These are phyloP conservation scores for Nymphalis io DNA, from an alignment of 1,140 invertebrate genomes.

Conservation along the genomic window DNA sequence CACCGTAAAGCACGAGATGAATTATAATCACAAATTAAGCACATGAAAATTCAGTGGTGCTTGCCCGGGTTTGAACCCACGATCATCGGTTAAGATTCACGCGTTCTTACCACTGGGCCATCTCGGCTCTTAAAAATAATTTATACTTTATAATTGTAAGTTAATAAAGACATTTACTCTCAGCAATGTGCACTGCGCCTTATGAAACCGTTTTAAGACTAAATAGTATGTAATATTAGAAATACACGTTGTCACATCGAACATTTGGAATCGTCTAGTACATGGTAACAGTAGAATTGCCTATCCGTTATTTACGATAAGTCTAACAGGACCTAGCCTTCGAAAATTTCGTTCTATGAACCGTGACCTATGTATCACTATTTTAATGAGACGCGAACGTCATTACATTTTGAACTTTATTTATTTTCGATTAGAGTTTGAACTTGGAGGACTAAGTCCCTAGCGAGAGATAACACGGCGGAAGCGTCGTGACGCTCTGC, in stretches of 20 bases:
- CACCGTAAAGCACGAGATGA: too few relatives aligned
- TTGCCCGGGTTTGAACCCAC: too few relatives aligned
- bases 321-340: slow-evolving; percentile 28
- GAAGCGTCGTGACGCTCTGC: slow-evolving; percentile 94
- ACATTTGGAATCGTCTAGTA: slow-evolving; percentile 24
- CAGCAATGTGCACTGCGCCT: slow-evolving; percentile 22
- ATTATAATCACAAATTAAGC: too few relatives aligned
- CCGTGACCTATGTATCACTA: slow-evolving; percentile 10
- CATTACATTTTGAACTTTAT: slow-evolving; percentile 68
- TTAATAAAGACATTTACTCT: neutral
- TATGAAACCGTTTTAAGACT: slow-evolving; percentile 14
- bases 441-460: slow-evolving; percentile 92
- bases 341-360: slow-evolving; percentile 26
- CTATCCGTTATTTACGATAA: slow-evolving; percentile 17
- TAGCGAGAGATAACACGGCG: slow-evolving; percentile 89
- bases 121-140: too few relatives aligned
- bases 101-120: too few relatives aligned
- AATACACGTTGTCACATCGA: slow-evolving; percentile 11
- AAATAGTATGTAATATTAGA: neutral
- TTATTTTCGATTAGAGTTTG: slow-evolving; percentile 96
- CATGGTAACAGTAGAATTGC: slow-evolving; percentile 10
- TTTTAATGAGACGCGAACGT: slow-evolving; percentile 8
- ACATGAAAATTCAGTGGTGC: too few relatives aligned
- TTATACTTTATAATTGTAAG: too few relatives aligned
- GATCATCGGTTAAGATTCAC: too few relatives aligned